A percentile compares a stretch with the other conserved stretches of the same genome.
These are phyloP conservation scores for Oreocharis arfaki DNA, from an alignment of 2,113 vertebrate species.

Conservation along the genomic window DNA sequence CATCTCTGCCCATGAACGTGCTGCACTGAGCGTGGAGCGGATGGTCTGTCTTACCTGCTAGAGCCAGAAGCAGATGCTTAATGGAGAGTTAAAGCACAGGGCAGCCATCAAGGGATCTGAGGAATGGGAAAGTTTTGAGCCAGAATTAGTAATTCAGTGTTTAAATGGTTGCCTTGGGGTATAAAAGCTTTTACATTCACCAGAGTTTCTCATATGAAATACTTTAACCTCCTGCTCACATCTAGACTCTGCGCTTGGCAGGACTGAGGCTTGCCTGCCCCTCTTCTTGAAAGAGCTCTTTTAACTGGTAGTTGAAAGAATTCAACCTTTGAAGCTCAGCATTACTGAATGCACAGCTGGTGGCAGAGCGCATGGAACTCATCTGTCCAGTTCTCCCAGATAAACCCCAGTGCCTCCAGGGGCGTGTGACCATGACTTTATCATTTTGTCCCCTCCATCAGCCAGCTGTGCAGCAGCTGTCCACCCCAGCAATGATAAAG, in stretches of 20 bases:
- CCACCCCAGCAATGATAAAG: neutral
- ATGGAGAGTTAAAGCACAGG: conserved; percentile 3
- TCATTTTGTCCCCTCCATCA: neutral
- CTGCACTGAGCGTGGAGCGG: neutral
- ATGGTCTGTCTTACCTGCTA: neutral
- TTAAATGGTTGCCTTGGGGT: neutral
- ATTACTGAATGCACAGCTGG: neutral
- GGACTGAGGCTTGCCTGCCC: neutral
- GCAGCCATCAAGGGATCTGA: neutral
- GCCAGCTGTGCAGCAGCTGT: neutral
- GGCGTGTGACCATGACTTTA: neutral
- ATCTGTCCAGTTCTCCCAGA: neutral
- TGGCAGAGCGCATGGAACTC: neutral
- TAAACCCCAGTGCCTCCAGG: neutral
- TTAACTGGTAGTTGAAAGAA: neutral
- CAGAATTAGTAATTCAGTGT: neutral
- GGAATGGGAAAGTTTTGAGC: neutral
- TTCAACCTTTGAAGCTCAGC: neutral
- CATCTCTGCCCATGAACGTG: neutral
- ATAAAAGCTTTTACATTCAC: conserved; percentile 10
- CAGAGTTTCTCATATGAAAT: neutral
- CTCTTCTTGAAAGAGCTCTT: neutral
- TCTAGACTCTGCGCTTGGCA: neutral
- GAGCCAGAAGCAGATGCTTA: neutral
- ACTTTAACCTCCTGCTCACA: neutral